Base-by-base conservation (phyloP, 2,113 vertebrate species). In the Hoplias malabaricus region DNA sequence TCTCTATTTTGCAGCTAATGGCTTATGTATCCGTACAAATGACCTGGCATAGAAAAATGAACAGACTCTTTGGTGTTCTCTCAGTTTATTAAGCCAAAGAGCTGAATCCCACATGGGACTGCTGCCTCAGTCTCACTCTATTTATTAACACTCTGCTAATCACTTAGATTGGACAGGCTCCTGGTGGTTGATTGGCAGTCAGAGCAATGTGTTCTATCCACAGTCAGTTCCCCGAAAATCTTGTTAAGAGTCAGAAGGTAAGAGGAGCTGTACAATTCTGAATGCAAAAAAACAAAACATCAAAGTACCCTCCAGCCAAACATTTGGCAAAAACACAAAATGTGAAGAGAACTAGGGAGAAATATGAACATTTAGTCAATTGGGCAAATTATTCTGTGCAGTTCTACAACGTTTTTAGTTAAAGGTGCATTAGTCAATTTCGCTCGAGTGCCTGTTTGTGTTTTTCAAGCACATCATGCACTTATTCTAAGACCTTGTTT, bases 131-230 rank as follows among this genome's bases (percentile, higher is more conserved):
- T 62, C 33, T 50, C 11, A 25, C 42, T 25, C 46, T 46, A 23
- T 61, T 75, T 43, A 65, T 75, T 75, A 80, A 34, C 71, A 63
- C 56, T 48, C 53, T 25, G 19, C 42, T 71, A 63, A 71, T 63
- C 57, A 50, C 14, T 78, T 71, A 27, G 67, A 70, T 70, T 69
- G 57, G 14, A 48, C 31, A 48, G 42, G 29, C 53, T 62, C 62
- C 50, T 46, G 68, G 42, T 78, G 76, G 31, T 78, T 25, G 46
- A 38, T 77, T 61, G 69, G 23, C 42, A 53, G 10, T 65, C 43
- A 40, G 34, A 54, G 69, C 33, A 19, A 40, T 34, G 21, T 50
- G 54, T 40, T 48, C 42, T 63, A 19, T 38, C 40, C 57, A 34
- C 54, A 13, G n/a, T 46, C 54, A 8, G 11, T 63, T 13, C 5